These are phyloP conservation scores for Malacoraja senta DNA, from an alignment of 2,797 vertebrate species.

Conservation along the genomic window DNA sequence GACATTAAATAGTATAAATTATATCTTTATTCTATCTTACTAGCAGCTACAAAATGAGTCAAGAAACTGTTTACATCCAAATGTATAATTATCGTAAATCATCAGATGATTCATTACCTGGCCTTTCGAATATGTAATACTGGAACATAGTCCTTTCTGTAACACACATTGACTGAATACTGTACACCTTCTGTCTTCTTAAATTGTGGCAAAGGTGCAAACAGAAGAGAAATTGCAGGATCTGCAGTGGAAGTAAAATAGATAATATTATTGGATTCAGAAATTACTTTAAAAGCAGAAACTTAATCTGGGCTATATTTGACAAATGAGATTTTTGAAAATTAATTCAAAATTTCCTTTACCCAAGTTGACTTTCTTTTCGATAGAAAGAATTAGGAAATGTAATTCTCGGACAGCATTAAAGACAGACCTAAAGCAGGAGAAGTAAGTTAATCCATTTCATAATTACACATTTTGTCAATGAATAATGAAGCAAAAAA, in stretches of 20 bases:
- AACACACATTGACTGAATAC: constrained; percentile 61
- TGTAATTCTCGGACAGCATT: constrained; percentile 69
- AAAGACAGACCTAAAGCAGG: constrained; percentile 67
- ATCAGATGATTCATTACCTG: constrained; percentile 57
- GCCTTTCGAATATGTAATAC: constrained; percentile 66
- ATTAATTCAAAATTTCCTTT: constrained; percentile 43
- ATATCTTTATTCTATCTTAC: background rate
- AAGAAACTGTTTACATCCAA: background rate
- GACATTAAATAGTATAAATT: background rate
- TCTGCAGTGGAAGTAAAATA: constrained; percentile 51
- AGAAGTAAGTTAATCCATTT: background rate
- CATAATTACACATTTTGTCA: background rate
- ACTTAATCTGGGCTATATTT: background rate
- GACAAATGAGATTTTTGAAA: background rate
- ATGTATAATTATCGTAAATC: background rate
- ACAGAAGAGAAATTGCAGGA: constrained; percentile 56
- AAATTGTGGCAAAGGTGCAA: constrained; percentile 56
- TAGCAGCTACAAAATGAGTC: background rate
- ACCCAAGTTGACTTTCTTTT: constrained; percentile 63
- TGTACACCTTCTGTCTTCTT: constrained; percentile 36
- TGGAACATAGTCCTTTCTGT: constrained; percentile 59
- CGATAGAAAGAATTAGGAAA: constrained; percentile 68
- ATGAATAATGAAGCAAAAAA: background rate
- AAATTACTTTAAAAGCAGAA: background rate
- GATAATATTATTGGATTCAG: background rate